Base-by-base conservation (phyloP, 2,888 invertebrate species). In the Eugnorisma glareosa region DNA sequence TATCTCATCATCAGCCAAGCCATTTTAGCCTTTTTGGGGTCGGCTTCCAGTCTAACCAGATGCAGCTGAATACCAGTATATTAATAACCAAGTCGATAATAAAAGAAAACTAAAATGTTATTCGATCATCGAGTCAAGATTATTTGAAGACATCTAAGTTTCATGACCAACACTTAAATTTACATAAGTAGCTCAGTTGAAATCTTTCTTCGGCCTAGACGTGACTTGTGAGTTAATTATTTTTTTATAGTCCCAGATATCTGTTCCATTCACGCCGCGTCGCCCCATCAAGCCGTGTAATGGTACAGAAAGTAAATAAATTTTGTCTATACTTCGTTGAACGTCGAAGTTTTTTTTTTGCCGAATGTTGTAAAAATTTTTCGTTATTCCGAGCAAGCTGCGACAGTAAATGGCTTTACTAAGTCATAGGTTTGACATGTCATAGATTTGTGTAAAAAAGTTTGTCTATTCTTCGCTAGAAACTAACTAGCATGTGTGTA, bases 241-340 rank as follows among this genome's bases (percentile, higher is more conserved):
- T 81, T 78, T 43, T 83, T 72, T 77, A 74, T 81, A 61, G 24
- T 61, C n/a, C 43, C 40, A 77, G 59, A 67, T 67, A 72, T 73
- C 66, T 28, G 75, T 68, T 77, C 73, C 73, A 86, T 87, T 89
- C 84, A 73, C 73, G 69, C 82, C 75, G 80, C 83, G 85, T 85
- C 82, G 85, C 80, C 61, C 75, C 87, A 88, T 90, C 89, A 86
- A 86, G 78, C 86, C 70, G 89, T 86, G 86, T 84, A 90, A 91
- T 91, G 90, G 85, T 64, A 88, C 73, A 89, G 88, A 90, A 90
- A 84, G 86, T 87, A 89, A 90, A 90, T 90, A 89, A 86, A 89
- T 89, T 86, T 83, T 79, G 73, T 72, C 79, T 83, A 82, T 87
- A 78, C 75, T 84, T 63, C 69, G 77, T 66, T 79, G 43, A 72